Evolutionary conservation across 2,888 invertebrate genomes (phyloP).

Genomic region (Busseola fusca): DNA sequence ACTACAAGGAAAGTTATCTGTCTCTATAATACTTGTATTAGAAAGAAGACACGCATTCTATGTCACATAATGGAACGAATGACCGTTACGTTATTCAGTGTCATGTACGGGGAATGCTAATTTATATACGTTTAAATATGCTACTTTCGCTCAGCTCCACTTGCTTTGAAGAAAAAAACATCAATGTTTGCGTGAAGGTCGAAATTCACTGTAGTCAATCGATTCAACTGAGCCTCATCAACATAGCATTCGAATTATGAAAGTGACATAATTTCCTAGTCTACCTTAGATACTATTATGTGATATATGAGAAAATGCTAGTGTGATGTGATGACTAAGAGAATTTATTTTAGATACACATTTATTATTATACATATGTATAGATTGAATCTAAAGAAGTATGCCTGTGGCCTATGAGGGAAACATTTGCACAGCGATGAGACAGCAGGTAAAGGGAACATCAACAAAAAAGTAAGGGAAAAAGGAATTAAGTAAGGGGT

Average conservation of each 20-base stretch:
- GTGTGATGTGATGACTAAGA: not conserved
- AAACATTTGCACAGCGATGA: not conserved
- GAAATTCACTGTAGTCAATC: constrained; percentile 41
- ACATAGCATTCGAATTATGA: constrained; percentile 47
- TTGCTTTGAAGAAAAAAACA: constrained; percentile 25
- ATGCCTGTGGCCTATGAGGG: too few relatives aligned
- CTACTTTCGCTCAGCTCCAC: constrained; percentile 62
- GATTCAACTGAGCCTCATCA: constrained; percentile 35
- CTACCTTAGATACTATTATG: constrained; percentile 10
- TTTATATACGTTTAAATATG: constrained; percentile 63
- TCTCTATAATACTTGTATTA: constrained; percentile 29
- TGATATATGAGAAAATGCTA: not conserved
- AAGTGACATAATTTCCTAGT: constrained; percentile 33
- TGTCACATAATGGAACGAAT: constrained; percentile 61
- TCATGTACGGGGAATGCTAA: constrained; percentile 68
- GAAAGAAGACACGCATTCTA: constrained; percentile 57
- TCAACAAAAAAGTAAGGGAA: too few relatives aligned
- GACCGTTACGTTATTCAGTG: constrained; percentile 68
- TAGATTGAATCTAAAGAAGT: not conserved
- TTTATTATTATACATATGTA: not conserved
- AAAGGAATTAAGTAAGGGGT: too few relatives aligned
- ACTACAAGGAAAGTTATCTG: constrained; percentile 35
- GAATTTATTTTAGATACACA: too few relatives aligned
- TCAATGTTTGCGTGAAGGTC: constrained; percentile 27
- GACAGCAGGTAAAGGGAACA: too few relatives aligned